Evolutionary conservation across 2,888 invertebrate genomes (phyloP).

Genomic region (Lepetodrilus schrolli): DNA sequence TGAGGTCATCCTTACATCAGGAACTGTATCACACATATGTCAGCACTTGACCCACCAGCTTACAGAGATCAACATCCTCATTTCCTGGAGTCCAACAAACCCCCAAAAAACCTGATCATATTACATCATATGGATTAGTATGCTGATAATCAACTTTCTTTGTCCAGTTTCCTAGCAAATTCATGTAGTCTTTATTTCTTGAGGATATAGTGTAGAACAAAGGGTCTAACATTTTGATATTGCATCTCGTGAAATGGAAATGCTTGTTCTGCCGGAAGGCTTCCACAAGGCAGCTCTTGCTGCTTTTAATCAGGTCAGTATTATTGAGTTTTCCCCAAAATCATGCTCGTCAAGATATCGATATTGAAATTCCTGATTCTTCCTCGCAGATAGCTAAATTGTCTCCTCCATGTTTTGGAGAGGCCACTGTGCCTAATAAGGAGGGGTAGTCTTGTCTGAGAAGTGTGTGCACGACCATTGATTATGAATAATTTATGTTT

Average conservation of each 20-base stretch:
- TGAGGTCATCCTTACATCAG: conserved; percentile 21
- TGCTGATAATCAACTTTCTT: not conserved
- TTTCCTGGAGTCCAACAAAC: too few species aligned
- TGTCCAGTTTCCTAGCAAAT: not conserved
- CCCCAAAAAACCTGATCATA: too few species aligned
- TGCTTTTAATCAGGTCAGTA: conserved; percentile 18
- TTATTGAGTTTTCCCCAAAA: not conserved
- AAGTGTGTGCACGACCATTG: conserved; percentile 21
- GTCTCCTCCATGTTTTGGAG: conserved; percentile 6
- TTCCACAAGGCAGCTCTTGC: conserved; percentile 8
- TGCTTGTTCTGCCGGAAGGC: not conserved
- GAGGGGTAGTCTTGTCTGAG: not conserved
- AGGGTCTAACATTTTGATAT: too few species aligned
- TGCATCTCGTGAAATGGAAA: not conserved
- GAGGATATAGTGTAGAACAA: too few species aligned
- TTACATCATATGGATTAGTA: too few species aligned
- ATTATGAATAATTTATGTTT: conserved; percentile 32
- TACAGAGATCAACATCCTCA: too few species aligned
- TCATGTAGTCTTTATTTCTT: too few species aligned
- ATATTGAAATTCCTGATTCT: conserved; percentile 14
- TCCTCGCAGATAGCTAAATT: not conserved
- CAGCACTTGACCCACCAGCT: too few species aligned
- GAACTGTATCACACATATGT: too few species aligned
- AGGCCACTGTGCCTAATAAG: not conserved
- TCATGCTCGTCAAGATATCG: conserved; percentile 10